Percentiles rank a stretch among this genome's conserved stretches.
Evolutionary conservation across 2,797 vertebrate genomes (phyloP).

Genomic region (Epinephelus malabaricus): DNA sequence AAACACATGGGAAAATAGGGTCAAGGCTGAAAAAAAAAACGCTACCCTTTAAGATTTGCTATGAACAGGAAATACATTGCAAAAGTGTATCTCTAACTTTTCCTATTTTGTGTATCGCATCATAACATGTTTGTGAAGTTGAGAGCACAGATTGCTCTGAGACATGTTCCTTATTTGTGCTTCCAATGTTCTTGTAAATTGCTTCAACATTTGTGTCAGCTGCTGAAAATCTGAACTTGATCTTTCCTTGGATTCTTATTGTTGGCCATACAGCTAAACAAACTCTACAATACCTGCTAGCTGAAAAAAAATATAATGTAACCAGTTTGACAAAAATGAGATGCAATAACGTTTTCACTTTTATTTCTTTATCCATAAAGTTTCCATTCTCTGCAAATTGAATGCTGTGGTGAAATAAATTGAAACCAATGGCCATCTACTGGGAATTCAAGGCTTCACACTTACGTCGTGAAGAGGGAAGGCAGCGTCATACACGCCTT

Average conservation of each 20-base stretch:
- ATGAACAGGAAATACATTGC: background rate
- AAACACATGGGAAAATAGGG: no score
- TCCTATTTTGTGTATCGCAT: background rate
- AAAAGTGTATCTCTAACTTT: background rate
- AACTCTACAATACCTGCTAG: fast-evolving
- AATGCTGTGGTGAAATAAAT: background rate
- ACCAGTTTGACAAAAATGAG: background rate
- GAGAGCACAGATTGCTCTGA: background rate
- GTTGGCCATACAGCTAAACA: background rate
- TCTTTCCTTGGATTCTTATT: background rate
- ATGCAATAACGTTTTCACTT: background rate
- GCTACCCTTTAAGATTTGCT: no score
- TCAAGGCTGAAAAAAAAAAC: no score
- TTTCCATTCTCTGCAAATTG: background rate
- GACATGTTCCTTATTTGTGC: background rate
- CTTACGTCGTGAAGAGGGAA: slow-evolving; percentile 97
- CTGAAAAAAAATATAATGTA: background rate
- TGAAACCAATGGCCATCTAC: background rate
- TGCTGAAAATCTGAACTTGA: background rate
- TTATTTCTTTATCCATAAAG: background rate
- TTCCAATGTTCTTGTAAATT: background rate
- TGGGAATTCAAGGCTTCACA: slow-evolving; percentile 28
- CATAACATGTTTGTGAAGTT: background rate
- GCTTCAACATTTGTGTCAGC: background rate
- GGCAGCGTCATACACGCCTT: slow-evolving; percentile 94